phyloP scores from a whole-genome alignment of 2,113 vertebrate genomes.

The Saimiri boliviensis region DNA sequence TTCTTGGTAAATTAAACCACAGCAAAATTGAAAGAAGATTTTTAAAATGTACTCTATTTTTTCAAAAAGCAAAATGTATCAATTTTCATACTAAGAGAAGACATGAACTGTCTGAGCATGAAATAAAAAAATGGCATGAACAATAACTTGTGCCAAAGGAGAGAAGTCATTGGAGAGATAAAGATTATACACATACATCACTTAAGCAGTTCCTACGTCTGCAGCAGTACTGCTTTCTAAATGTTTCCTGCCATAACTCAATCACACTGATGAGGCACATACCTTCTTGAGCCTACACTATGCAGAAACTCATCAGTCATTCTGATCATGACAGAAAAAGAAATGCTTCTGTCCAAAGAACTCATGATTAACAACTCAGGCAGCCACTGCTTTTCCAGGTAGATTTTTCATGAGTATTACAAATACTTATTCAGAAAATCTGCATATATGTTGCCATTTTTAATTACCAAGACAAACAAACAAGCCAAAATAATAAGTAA shows the following conservation, averaged over 20 bases:
- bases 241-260: background rate
- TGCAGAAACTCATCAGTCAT: background rate
- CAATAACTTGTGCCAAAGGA: background rate
- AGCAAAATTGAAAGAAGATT: background rate
- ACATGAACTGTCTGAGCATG: constrained; percentile 10
- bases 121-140: background rate
- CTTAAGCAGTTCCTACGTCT: background rate
- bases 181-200: background rate
- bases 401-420: background rate
- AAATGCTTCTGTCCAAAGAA: constrained; percentile 8
- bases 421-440: background rate
- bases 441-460: background rate
- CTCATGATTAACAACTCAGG: background rate
- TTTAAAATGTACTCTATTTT: background rate
- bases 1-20: constrained; percentile 19
- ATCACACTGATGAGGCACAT: background rate
- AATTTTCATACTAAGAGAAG: background rate
- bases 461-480: background rate
- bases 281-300: background rate
- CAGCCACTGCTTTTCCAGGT: background rate
- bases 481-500: background rate
- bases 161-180: background rate
- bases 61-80: constrained; percentile 30
- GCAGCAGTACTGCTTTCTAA: background rate
- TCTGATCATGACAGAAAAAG: background rate